These are phyloP conservation scores for Serranus cabrilla DNA, from an alignment of 2,797 vertebrate genomes.

Conservation along the genomic window DNA sequence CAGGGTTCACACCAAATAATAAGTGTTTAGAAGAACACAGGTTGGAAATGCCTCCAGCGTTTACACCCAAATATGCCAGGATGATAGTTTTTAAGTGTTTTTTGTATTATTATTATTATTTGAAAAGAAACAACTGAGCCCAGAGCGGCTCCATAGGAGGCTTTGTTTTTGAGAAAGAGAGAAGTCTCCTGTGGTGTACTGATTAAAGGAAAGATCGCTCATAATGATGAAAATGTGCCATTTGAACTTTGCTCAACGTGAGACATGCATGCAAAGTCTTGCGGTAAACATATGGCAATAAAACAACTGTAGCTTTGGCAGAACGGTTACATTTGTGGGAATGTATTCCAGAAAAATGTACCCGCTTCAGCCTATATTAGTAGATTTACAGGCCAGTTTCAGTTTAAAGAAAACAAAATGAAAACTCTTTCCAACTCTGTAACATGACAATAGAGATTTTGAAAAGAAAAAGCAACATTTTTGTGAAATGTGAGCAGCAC, in stretches of 20 bases:
- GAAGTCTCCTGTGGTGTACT: neutral
- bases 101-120: neutral
- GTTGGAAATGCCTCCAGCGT: no score
- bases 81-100: neutral
- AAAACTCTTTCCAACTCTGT: no score
- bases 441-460: no score
- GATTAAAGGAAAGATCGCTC: neutral
- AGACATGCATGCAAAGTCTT: slow-evolving; percentile 48
- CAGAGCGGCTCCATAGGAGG: neutral
- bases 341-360: slow-evolving; percentile 6
- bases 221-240: neutral
- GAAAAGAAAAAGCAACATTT: no score
- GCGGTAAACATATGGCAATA: neutral
- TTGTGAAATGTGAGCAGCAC: no score
- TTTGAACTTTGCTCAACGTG: neutral
- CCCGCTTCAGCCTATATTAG: neutral
- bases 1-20: no score
- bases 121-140: neutral
- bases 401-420: neutral
- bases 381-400: neutral
- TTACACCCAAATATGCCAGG: neutral
- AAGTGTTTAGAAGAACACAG: no score
- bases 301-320: slow-evolving; percentile 19
- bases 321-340: slow-evolving; percentile 12
- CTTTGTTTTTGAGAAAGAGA: slow-evolving; percentile 24